Base-by-base conservation (phyloP, 2,888 invertebrate species). In the Dasypogon diadema region DNA sequence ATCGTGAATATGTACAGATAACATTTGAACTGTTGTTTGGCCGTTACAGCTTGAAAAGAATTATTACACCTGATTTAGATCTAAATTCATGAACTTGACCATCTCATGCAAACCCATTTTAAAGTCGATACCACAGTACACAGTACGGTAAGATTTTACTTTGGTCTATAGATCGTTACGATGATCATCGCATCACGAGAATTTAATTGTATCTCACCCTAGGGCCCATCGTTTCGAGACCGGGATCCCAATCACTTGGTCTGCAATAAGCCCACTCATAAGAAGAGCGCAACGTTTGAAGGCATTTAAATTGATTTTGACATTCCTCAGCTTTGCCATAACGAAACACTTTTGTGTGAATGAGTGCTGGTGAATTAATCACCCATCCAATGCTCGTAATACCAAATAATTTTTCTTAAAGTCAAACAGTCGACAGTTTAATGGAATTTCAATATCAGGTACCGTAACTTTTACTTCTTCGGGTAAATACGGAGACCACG, bases 31-130 rank as follows among this genome's bases (percentile, higher is more conserved):
- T 55, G 37, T 55, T 68, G 74, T 65, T 37, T 37, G 48, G 42
- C 34, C 58, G 74, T 73, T 51, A 58, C 60, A 46, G 56, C 58
- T 73, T 46, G 83, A 84, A 84, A 84, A 84, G 84, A 85, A 85
- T 85, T 85, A 85, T 85, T 85, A 85, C 85, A 85, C 85, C 85
- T 85, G 85, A 85, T 85, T 85, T 83, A 82, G 82, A 85, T 85
- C 84, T 82, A 83, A 81, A 82, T 83, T 74, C 77, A 78, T 75
- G 77, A 74, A 77, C 76, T 75, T 74, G 76, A 75, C 77, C 76
- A 77, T 78, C 77, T 78, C 75, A 26, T 21, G 21, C 18, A 21
- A 58, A 30, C 75, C 34, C 21, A 56, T 22, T 16, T 24, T 21
- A 12, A 30, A 58, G 4, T 12, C 55, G 16, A 21, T 6, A n/a